These are phyloP conservation scores for Rostratula benghalensis DNA, from an alignment of 2,113 vertebrate species.

Conservation along the genomic window DNA sequence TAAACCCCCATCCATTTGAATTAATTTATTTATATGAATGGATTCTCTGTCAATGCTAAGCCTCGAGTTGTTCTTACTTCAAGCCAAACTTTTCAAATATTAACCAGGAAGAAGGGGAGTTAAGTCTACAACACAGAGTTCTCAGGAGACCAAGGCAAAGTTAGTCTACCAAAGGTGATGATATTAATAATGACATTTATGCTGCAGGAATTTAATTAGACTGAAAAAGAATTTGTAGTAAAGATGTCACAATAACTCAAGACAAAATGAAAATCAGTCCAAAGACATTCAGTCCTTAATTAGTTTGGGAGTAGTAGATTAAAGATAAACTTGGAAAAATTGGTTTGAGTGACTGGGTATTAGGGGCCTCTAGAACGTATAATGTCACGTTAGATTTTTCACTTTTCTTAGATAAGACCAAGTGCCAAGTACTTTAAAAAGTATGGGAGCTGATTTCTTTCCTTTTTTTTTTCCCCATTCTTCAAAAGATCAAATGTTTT, in stretches of 20 bases:
- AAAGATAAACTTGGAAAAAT: slow-evolving; percentile 43
- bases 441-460: background rate
- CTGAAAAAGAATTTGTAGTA: slow-evolving; percentile 43
- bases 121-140: background rate
- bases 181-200: slow-evolving; percentile 60
- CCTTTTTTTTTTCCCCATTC: background rate
- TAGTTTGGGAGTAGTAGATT: slow-evolving; percentile 47
- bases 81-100: background rate
- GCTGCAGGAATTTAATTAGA: slow-evolving; percentile 63
- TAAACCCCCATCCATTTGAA: background rate
- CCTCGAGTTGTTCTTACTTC: background rate
- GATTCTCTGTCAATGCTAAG: background rate
- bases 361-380: background rate
- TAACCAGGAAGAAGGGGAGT: background rate
- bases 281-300: slow-evolving; percentile 48
- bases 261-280: slow-evolving; percentile 52
- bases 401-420: background rate
- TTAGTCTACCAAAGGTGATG: slow-evolving; percentile 29
- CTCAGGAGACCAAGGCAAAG: slow-evolving; percentile 8
- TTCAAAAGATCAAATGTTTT: background rate
- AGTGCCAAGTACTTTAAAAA: background rate
- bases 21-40: background rate
- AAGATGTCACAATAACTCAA: slow-evolving; percentile 55
- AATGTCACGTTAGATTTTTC: slow-evolving; percentile 6
- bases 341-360: slow-evolving; percentile 14